Percentiles rank a stretch among this genome's conserved stretches.
Evolutionary conservation across 2,888 invertebrate genomes (phyloP).

Genomic region (Gordius sp.): DNA sequence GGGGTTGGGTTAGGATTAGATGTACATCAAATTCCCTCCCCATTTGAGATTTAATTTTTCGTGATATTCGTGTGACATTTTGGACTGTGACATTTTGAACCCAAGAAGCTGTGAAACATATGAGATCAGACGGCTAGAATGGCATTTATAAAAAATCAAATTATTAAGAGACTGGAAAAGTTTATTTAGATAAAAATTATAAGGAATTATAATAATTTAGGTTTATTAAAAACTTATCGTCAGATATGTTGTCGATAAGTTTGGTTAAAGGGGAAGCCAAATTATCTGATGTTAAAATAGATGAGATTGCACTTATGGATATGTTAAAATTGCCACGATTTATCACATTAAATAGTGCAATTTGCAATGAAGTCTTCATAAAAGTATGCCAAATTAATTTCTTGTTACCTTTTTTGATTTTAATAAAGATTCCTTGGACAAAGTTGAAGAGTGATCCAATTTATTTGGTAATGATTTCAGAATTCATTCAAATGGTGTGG

Average conservation of each 20-base stretch:
- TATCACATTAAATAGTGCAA: background rate
- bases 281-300: constrained; percentile 6
- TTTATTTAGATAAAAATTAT: constrained; percentile 4
- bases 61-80: too few relatives aligned
- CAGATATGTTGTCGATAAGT: background rate
- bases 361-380: constrained; percentile 3
- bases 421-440: constrained; percentile 14
- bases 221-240: constrained; percentile 13
- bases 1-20: too few relatives aligned
- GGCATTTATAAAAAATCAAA: constrained; percentile 13
- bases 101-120: too few relatives aligned
- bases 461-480: background rate
- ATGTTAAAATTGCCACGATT: constrained; percentile 4
- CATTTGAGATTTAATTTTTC: too few relatives aligned
- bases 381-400: background rate
- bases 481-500: too few relatives aligned
- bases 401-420: too few relatives aligned
- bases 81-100: too few relatives aligned
- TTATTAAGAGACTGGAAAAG: constrained; percentile 9
- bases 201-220: constrained; percentile 7
- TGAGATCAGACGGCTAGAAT: too few relatives aligned
- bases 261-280: constrained; percentile 10
- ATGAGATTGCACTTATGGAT: constrained; percentile 9
- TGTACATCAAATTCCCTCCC: too few relatives aligned
- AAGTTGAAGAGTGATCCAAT: constrained; percentile 10